Evolutionary conservation across 2,113 vertebrate genomes (phyloP), one percentile per base, ranked within the genome.

Genomic region (Thalassarche chlororhynchos): DNA sequence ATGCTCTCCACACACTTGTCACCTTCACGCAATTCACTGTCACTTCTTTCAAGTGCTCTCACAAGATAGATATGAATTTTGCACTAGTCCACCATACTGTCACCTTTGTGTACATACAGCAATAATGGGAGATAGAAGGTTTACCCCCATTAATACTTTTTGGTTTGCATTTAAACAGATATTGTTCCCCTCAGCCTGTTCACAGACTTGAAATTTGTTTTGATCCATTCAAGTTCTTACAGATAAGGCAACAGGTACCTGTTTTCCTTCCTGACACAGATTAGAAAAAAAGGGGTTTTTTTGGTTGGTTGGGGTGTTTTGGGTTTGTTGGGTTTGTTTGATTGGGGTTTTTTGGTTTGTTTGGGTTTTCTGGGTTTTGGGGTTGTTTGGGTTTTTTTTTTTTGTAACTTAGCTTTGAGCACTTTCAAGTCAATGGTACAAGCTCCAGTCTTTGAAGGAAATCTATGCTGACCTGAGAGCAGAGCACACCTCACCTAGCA

Each of bases 51-150:
- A 94, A 40, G 38, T 28, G 38, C 44, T 58, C 52, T 71, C 71
- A 54, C 10, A 14, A 54, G 51, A 29, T 1, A 69, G 49, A 11
- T 25, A 55, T 1, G 17, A 65, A 51, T 70, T 75, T 46, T 75
- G 42, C 24, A 19, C 42, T 29, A 21, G 21, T 64, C 44, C 5
- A 4, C 47, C 54, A 42, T 14, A 19, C 47, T 32, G 49, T 32
- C 31, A 17, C 32, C 46, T 69, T 5, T 14, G 38, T 11, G 8
- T 29, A 24, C 31, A 40, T 10, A 55, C 0, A 0, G n/a, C 32
- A 75, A 8, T 46, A 85, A 51, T 2, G 14, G 58, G 17, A 65
- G 29, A 40, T 5, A 28, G 10, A 47, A 78, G 26, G 17, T 60
- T 71, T 52, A 69, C 11, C 51, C 26, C 58, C 34, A 26, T 40